Conservation (phyloP, 2,888 invertebrate genomes). For the Alitta virens region DNA sequence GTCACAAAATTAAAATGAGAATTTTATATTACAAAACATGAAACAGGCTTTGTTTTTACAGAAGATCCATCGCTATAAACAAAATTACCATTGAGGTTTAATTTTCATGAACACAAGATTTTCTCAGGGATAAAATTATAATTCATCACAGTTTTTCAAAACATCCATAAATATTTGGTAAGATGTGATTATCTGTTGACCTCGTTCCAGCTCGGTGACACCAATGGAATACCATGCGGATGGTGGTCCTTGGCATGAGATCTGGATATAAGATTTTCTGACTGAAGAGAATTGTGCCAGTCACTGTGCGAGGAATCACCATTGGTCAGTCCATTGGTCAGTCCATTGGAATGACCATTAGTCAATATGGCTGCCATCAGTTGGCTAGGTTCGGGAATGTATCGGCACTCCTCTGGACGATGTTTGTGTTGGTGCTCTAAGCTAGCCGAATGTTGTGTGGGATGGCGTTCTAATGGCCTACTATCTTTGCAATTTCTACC, state of each 20-base stretch:
- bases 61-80: no score
- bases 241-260: not conserved
- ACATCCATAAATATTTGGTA: not conserved
- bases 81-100: no score
- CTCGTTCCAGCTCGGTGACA: not conserved
- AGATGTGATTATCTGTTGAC: not conserved
- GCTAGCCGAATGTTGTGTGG: not conserved
- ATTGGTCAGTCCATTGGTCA: not conserved
- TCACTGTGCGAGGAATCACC: not conserved
- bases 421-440: conserved; percentile 9
- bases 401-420: conserved; percentile 2
- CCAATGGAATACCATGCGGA: conserved; percentile 2
- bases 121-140: no score
- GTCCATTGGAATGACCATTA: not conserved
- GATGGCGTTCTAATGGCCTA: not conserved
- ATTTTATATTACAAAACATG: no score
- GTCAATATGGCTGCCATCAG: not conserved
- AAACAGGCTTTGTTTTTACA: no score
- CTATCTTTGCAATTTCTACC: not conserved
- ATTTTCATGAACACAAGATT: no score
- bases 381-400: not conserved
- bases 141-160: no score
- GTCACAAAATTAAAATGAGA: no score
- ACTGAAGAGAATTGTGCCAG: not conserved
- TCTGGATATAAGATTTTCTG: no score